Conservation (phyloP, 1,140 invertebrate genomes). For the Hylaeus volcanicus region DNA sequence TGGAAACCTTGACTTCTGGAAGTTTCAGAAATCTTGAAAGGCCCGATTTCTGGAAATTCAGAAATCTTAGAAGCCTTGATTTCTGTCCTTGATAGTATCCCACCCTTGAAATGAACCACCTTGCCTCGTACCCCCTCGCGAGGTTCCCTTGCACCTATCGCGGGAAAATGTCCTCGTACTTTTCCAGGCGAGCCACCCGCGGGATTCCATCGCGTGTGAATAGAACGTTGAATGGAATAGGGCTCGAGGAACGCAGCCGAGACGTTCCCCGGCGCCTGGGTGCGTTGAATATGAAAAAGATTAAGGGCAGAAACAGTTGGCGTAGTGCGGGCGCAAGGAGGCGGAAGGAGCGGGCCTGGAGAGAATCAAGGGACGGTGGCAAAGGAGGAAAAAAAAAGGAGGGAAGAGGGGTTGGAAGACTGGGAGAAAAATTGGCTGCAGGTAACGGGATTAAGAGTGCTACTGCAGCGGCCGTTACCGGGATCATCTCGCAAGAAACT, state of each 20-base stretch:
- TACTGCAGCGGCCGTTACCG: slow-evolving; percentile 70
- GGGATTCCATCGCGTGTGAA: background rate
- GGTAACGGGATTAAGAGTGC: slow-evolving; percentile 78
- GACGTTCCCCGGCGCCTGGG: slow-evolving; percentile 1
- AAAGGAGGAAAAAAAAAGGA: background rate
- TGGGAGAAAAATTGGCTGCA: slow-evolving; percentile 75
- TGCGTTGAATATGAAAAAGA: slow-evolving; percentile 35
- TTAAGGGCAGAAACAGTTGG: slow-evolving; percentile 24
- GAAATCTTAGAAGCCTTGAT: too few species aligned
- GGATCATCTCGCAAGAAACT: slow-evolving; percentile 77
- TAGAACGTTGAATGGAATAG: background rate
- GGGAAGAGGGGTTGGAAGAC: background rate
- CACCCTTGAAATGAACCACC: too few species aligned
- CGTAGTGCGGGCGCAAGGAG: background rate
- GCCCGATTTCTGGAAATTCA: too few species aligned
- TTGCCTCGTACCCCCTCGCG: too few species aligned
- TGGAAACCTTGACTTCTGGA: too few species aligned
- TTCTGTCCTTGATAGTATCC: too few species aligned
- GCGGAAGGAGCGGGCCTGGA: background rate
- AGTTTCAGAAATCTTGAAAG: too few species aligned
- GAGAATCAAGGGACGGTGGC: slow-evolving; percentile 18
- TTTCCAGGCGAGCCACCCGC: background rate
- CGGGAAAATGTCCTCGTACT: too few species aligned
- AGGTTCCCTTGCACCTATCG: too few species aligned
- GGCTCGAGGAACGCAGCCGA: background rate